Evolutionary conservation across 2,113 vertebrate genomes (phyloP).

Genomic region (Corvus hawaiiensis): DNA sequence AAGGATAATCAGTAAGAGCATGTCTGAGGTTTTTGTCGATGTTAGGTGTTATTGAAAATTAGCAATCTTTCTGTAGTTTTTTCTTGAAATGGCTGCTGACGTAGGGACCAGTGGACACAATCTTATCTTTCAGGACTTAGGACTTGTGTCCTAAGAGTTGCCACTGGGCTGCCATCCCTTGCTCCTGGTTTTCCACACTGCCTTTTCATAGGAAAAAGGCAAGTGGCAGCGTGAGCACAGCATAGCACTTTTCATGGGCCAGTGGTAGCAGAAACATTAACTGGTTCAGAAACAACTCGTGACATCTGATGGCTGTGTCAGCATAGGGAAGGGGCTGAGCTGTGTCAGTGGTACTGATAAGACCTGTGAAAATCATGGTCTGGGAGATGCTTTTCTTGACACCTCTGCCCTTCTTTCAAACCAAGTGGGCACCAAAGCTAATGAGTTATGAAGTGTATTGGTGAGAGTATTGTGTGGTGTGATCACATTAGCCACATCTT

Average conservation of each 20-base stretch:
- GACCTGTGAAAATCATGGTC: neutral
- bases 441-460: neutral
- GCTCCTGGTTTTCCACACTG: neutral
- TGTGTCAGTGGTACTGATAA: accelerated
- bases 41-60: neutral
- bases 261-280: neutral
- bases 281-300: neutral
- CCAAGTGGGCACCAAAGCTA: neutral
- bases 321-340: neutral
- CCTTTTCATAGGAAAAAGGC: neutral
- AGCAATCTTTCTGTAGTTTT: neutral
- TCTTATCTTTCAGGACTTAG: neutral
- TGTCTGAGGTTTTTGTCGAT: neutral
- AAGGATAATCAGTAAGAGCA: neutral
- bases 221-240: neutral
- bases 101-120: neutral
- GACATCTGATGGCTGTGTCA: neutral
- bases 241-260: neutral
- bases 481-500: neutral
- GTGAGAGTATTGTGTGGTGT: neutral
- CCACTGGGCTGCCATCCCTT: neutral
- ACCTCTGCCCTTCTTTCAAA: neutral
- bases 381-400: neutral
- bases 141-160: neutral
- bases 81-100: neutral